Evolutionary conservation across 2,888 invertebrate genomes (phyloP), one percentile per base, ranked within the genome.

Genomic region (Colostygia pectinataria): DNA sequence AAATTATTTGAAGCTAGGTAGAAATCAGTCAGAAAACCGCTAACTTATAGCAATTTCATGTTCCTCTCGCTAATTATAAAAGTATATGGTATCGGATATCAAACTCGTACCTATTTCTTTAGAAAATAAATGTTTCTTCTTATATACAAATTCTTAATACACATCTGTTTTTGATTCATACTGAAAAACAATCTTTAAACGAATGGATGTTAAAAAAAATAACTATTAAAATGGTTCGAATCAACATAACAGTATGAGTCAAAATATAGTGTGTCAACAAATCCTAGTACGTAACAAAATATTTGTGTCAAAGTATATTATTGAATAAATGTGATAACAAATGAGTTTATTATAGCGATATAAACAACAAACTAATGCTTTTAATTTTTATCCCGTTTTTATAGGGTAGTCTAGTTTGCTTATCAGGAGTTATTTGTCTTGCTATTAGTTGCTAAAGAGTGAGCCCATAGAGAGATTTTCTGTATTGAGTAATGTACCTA

Each of bases 321-420:
- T 63, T 87, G 82, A 84, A 88, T 90, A 89, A 90, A 90, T 90
- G 89, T 90, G 89, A 90, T 90, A 89, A 84, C 80, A 89, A 81
- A 87, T 77, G 88, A 87, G 86, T 86, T 88, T 88, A 90, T 86
- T 87, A 90, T 89, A 90, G 87, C 80, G 77, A 81, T 83, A 84
- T 80, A 83, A 87, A 85, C 68, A 71, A 20, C 2, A 60, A 29
- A 10, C 27, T 12, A 7, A 14, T 33, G 15, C 57, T 65, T 71
- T 71, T 52, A 64, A 61, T 68, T 45, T 24, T 2, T 18, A 10
- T 4, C 20, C 10, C n/a, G 29, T 13, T 29, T 29, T 13, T 12
- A 29, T 13, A 7, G n/a, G n/a, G n/a, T n/a, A n/a, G n/a, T n/a
- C n/a, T n/a, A n/a, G n/a, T n/a, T n/a, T n/a, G n/a, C n/a, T n/a